Evolutionary conservation across 2,888 invertebrate species (phyloP), one percentile per base, ranked within the genome.

Genomic region (Nysson spinosus): DNA sequence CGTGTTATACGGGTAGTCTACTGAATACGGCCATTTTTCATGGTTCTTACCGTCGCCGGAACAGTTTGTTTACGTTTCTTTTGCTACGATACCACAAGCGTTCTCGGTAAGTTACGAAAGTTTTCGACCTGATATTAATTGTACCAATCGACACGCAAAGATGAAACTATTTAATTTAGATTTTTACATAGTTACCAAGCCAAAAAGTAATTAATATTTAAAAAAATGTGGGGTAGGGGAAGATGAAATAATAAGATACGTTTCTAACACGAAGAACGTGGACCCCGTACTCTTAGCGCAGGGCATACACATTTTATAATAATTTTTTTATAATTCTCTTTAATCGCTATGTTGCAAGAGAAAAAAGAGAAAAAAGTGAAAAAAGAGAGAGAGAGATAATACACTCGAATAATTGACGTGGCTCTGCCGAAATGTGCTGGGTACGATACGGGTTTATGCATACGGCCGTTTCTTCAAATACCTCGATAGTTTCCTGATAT

Each of bases 141-240:
- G n/a, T n/a, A n/a, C n/a, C n/a, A n/a, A n/a, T n/a, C n/a, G n/a
- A n/a, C 50, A 50, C 35, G 37, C 32, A 6, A 19, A 54, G n/a
- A n/a, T n/a, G n/a, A 42, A 77, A 72, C 54, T 75, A 76, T 81
- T 81, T 84, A 81, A 82, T 80, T 82, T 81, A 83, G 72, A 72
- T 54, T 73, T n/a, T 77, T 76, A 76, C 61, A 79, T 80, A 85
- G 85, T 85, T 85, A 85, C 83, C 85, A 85, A 83, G 81, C 83
- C 83, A 85, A 84, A 83, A 82, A 80, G 65, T 69, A 77, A 79
- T 58, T 78, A 78, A 75, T 79, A 69, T 70, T 78, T 70, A 67
- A 74, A 69, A 54, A 39, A 35, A 56, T 22, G 42, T n/a, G 11
- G 6, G 20, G 24, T 2, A 7, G 28, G 16, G 28, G 11, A 14